A percentile compares a stretch with the other conserved stretches of the same genome.
Evolutionary conservation across 2,797 vertebrate species (phyloP).

Genomic region (Phrynocephalus forsythii): DNA sequence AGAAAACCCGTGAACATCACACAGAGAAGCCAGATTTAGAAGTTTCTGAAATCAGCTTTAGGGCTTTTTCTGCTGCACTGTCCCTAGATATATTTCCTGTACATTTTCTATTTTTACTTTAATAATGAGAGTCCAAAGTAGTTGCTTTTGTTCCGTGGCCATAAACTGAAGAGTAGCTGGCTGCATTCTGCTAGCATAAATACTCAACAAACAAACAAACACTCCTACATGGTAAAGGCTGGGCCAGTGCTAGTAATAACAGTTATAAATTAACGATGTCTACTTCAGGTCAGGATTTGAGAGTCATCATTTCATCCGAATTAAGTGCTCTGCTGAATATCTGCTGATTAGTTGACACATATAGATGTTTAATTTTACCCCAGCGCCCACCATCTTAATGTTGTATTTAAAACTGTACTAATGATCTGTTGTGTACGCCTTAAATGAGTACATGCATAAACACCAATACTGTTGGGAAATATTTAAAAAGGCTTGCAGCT

Average conservation of each 20-base stretch:
- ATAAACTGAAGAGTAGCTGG: too few relatives aligned
- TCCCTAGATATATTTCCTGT: too few relatives aligned
- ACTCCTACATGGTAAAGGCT: too few relatives aligned
- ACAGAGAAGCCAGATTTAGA: too few relatives aligned
- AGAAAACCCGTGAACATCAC: too few relatives aligned
- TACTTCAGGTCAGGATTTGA: background rate
- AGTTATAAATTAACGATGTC: background rate
- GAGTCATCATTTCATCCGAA: background rate
- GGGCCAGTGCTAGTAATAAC: background rate
- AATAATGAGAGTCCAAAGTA: too few relatives aligned
- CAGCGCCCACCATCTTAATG: background rate
- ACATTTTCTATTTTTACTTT: too few relatives aligned
- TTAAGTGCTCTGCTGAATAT: background rate
- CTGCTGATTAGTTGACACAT: background rate
- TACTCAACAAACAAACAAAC: too few relatives aligned
- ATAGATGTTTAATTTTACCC: background rate
- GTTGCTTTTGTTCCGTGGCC: too few relatives aligned
- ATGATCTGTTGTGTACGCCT: background rate
- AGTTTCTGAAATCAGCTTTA: too few relatives aligned
- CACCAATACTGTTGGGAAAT: background rate
- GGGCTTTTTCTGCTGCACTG: too few relatives aligned
- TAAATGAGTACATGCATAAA: background rate
- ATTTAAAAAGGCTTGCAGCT: background rate
- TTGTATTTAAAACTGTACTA: constrained; percentile 3
- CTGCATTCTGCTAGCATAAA: too few relatives aligned